These are phyloP conservation scores for Caenorhabditis inopinata DNA, from an alignment of 1,140 invertebrate species.

Conservation along the genomic window DNA sequence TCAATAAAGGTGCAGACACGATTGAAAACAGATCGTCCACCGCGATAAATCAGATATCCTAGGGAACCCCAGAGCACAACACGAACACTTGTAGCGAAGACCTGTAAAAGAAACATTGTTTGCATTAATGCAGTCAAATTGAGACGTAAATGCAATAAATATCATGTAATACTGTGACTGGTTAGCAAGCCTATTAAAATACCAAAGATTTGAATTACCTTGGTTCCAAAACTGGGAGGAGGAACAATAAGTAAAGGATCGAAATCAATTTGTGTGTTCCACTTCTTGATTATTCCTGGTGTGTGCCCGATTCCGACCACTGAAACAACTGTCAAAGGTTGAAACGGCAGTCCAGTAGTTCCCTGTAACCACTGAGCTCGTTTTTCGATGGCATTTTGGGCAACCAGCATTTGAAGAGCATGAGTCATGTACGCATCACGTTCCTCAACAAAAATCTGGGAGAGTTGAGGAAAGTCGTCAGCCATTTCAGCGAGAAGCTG, in stretches of 20 bases:
- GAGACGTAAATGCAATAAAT: too few relatives aligned
- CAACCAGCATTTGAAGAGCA: conserved; percentile 53
- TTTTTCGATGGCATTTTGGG: conserved; percentile 53
- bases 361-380: conserved; percentile 48
- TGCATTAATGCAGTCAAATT: too few relatives aligned
- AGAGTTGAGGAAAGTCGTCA: conserved; percentile 84
- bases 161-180: too few relatives aligned
- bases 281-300: conserved; percentile 57
- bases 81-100: neutral
- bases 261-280: conserved; percentile 55
- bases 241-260: conserved; percentile 48
- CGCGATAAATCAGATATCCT: conserved; percentile 22
- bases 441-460: conserved; percentile 87
- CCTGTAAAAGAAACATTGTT: neutral
- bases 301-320: conserved; percentile 66
- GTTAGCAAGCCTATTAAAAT: too few relatives aligned
- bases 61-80: conserved; percentile 27
- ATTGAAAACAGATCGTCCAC: conserved; percentile 13
- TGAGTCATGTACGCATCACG: conserved; percentile 72
- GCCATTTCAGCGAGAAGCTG: conserved; percentile 86
- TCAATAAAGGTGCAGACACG: conserved; percentile 4
- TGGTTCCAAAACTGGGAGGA: neutral
- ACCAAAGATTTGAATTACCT: neutral
- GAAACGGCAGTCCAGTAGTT: conserved; percentile 13
- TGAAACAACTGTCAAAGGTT: conserved; percentile 58